Percentiles rank a stretch among this genome's conserved stretches.
Conservation (phyloP, 1,140 invertebrate genomes). For the Acromyrmex echinatior region DNA sequence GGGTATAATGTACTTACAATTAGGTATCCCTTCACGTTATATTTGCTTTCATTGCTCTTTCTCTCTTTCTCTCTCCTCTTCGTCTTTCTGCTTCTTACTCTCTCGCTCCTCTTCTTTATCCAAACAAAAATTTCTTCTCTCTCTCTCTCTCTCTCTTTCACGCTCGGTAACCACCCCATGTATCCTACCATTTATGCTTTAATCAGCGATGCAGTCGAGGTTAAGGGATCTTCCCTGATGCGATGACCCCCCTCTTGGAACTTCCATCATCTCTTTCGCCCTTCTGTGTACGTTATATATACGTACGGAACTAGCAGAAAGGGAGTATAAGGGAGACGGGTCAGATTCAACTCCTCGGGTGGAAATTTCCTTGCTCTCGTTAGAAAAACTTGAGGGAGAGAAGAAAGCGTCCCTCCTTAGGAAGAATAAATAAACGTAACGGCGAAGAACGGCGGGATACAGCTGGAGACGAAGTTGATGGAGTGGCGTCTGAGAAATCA, state of each 20-base stretch:
- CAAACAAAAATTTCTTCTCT: constrained; percentile 71
- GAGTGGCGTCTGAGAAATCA: constrained; percentile 74
- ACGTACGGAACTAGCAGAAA: constrained; percentile 49
- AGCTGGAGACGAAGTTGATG: constrained; percentile 41
- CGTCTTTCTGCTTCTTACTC: background rate
- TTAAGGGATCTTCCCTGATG: constrained; percentile 70
- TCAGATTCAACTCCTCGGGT: constrained; percentile 47
- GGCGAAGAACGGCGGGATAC: background rate
- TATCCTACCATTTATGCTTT: constrained; percentile 73
- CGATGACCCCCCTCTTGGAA: constrained; percentile 66
- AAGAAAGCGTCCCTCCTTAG: constrained; percentile 9
- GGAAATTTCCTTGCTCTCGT: constrained; percentile 73
- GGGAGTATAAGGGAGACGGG: constrained; percentile 30
- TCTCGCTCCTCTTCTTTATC: constrained; percentile 21
- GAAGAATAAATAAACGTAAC: constrained; percentile 50
- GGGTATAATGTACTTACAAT: constrained; percentile 78
- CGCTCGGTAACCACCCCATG: constrained; percentile 41
- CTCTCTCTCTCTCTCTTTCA: constrained; percentile 36
- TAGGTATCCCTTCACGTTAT: constrained; percentile 71
- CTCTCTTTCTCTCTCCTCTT: constrained; percentile 1
- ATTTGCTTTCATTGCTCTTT: constrained; percentile 64
- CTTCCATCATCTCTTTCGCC: constrained; percentile 44
- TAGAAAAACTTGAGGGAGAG: constrained; percentile 42
- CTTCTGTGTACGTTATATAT: constrained; percentile 24
- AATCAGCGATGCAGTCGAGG: constrained; percentile 69